Conservation (phyloP, 2,113 vertebrate genomes). For the Scophthalmus maximus region DNA sequence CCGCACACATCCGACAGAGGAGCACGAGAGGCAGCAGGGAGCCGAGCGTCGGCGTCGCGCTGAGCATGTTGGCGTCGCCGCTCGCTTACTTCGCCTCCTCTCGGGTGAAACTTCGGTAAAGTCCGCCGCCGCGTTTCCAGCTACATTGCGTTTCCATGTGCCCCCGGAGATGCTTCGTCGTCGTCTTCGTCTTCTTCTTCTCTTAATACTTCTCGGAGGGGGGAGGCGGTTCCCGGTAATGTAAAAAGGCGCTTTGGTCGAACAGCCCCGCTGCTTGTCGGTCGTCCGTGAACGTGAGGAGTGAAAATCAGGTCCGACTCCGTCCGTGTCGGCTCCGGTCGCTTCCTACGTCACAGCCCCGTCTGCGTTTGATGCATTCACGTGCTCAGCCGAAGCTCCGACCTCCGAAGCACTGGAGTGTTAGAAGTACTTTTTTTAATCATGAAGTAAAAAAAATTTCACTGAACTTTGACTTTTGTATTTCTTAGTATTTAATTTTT, state of each 20-base stretch:
- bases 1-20: constrained; percentile 81
- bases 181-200: not conserved
- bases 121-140: constrained; percentile 60
- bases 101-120: constrained; percentile 57
- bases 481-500: too few relatives aligned
- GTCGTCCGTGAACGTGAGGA: not conserved
- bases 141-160: constrained; percentile 75
- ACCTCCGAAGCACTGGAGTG: too few relatives aligned
- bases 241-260: not conserved
- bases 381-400: not conserved
- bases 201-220: too few relatives aligned
- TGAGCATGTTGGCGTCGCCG: constrained; percentile 80
- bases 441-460: too few relatives aligned
- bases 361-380: constrained; percentile 61
- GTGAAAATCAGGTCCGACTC: constrained; percentile 13
- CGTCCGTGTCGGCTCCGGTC: constrained; percentile 29
- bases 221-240: not conserved
- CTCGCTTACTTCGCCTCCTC: constrained; percentile 70
- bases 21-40: constrained; percentile 73
- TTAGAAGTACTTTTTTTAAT: too few relatives aligned
- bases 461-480: too few relatives aligned
- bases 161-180: constrained; percentile 30
- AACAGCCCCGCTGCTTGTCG: too few relatives aligned
- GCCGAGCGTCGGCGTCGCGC: constrained; percentile 77
- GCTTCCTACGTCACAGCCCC: constrained; percentile 63